Base-by-base conservation (phyloP, 2,888 invertebrate genomes). In the Drosophila anomalipes region DNA sequence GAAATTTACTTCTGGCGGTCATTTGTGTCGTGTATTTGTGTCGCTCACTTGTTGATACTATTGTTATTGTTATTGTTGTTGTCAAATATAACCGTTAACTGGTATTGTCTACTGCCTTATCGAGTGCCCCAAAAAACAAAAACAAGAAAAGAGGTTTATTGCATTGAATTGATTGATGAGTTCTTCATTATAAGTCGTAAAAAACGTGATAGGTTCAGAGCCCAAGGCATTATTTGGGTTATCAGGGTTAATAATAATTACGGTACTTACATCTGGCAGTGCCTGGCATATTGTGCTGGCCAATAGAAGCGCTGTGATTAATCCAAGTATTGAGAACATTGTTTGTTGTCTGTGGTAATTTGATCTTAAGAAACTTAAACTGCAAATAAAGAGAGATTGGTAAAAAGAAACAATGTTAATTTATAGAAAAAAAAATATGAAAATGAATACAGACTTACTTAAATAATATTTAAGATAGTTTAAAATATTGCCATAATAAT, bases 191-290 rank as follows among this genome's bases (percentile, higher is more conserved):
- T 49, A 26, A 30, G 19, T 26, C 37, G 22, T 16, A 22, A 47
- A 37, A 74, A 74, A 81, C 81, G 83, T 89, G 84, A 74, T 69
- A 32, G 37, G 57, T 51, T 49, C 44, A 44, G 49, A 67, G 22
- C 62, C 77, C 82, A 57, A 76, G 79, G 72, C 51, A 67, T 47
- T 64, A 37, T 54, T 22, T 49, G 56, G 52, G 58, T n/a, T 30
- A 51, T 26, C 58, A 59, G 54, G 52, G 28, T 22, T 59, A 53
- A n/a, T 37, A 33, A 52, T 6, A 32, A 30, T 47, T 22, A 47
- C 14, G n/a, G 12, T 91, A 93, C 93, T 93, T 93, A 93, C 93
- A 91, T 93, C 92, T 89, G 93, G 93, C 90, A 91, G 83, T 81
- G 93, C 93, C 86, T 89, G 86, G 87, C 93, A 93, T 89, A 92